These are phyloP conservation scores for Romanogobio albipinnatus DNA, from an alignment of 2,113 vertebrate genomes.

Conservation along the genomic window DNA sequence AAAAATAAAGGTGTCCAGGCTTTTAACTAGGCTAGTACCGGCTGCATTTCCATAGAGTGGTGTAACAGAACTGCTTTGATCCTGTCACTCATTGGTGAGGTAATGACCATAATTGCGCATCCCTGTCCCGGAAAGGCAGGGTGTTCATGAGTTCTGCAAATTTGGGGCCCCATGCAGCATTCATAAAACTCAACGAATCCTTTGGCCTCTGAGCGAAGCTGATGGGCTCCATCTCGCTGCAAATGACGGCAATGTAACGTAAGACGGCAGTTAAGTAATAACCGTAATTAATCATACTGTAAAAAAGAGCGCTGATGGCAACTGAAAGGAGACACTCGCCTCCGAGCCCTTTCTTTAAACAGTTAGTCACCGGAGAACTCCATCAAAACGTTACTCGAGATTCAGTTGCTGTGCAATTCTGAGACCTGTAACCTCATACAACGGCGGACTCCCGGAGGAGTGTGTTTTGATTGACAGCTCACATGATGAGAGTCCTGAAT, in stretches of 20 bases:
- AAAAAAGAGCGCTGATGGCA: slow-evolving; percentile 75
- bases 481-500: neutral
- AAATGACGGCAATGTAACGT: slow-evolving; percentile 69
- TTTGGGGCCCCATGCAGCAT: slow-evolving; percentile 59
- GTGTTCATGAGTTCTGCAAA: slow-evolving; percentile 49
- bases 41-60: neutral
- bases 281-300: slow-evolving; percentile 79
- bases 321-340: slow-evolving; percentile 71
- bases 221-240: slow-evolving; percentile 62
- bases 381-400: slow-evolving; percentile 67
- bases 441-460: neutral
- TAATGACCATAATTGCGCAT: slow-evolving; percentile 72
- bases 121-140: slow-evolving; percentile 4
- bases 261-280: slow-evolving; percentile 71
- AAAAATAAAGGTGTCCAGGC: neutral
- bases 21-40: neutral
- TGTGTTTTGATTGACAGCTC: slow-evolving; percentile 36
- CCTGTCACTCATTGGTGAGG: slow-evolving; percentile 70
- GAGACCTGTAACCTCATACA: slow-evolving; percentile 55
- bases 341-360: slow-evolving; percentile 53
- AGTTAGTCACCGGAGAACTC: slow-evolving; percentile 64
- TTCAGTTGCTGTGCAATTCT: slow-evolving; percentile 51
- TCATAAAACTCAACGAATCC: slow-evolving; percentile 43
- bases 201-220: slow-evolving; percentile 62
- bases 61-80: slow-evolving; percentile 51